These are phyloP conservation scores for Tetrax tetrax DNA, from an alignment of 2,113 vertebrate species.

Conservation along the genomic window DNA sequence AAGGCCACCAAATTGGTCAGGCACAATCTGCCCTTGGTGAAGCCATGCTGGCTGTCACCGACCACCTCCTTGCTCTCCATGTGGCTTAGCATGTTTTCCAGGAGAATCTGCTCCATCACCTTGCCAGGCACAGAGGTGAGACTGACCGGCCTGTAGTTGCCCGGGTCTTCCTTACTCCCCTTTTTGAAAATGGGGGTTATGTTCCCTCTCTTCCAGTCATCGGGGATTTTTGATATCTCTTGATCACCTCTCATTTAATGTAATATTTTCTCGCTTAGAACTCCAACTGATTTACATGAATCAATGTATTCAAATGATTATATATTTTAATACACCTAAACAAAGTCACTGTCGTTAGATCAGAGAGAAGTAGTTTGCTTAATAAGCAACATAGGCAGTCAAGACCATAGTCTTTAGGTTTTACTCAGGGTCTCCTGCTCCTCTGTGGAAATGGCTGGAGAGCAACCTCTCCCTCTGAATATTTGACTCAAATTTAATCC, in stretches of 20 bases:
- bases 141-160: too few species aligned
- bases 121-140: too few species aligned
- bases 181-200: too few species aligned
- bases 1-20: too few species aligned
- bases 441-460: not conserved
- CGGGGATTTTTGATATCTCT: not conserved
- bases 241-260: not conserved
- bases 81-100: too few species aligned
- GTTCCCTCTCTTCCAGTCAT: too few species aligned
- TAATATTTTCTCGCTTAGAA: not conserved
- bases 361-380: not conserved
- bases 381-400: not conserved
- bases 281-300: not conserved
- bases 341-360: not conserved
- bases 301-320: not conserved
- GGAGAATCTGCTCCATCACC: too few species aligned
- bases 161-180: too few species aligned
- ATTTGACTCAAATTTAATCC: not conserved
- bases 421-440: not conserved
- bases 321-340: not conserved
- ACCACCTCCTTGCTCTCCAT: too few species aligned
- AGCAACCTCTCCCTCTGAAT: not conserved
- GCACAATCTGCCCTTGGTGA: too few species aligned
- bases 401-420: not conserved
- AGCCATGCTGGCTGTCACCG: too few species aligned